phyloP scores from a whole-genome alignment of 2,113 vertebrate genomes.

The Phylloscopus whistleri region DNA sequence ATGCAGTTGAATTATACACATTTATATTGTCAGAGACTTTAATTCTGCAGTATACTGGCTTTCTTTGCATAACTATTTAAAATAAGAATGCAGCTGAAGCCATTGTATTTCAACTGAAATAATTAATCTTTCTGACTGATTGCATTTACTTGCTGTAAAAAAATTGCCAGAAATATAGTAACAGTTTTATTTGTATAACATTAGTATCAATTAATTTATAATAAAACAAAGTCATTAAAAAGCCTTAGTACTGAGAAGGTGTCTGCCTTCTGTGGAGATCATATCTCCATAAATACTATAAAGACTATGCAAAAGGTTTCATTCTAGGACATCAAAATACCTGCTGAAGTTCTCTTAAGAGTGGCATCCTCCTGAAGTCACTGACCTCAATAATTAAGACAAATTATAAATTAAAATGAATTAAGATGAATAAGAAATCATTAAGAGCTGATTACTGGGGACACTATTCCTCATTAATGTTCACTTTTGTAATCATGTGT shows the following conservation, averaged over 20 bases:
- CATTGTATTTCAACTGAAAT: not conserved
- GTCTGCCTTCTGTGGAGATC: conserved; percentile 28
- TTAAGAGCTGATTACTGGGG: not conserved
- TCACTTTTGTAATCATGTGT: not conserved
- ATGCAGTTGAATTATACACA: not conserved
- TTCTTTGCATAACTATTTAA: not conserved
- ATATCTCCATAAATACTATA: conserved; percentile 36
- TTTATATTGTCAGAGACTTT: not conserved
- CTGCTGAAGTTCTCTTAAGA: conserved; percentile 21
- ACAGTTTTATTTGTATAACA: conserved; percentile 30
- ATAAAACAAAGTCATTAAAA: conserved; percentile 35
- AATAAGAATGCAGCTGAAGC: not conserved
- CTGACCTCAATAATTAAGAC: conserved; percentile 50
- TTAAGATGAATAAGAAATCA: conserved; percentile 33
- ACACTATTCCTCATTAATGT: not conserved
- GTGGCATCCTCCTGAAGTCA: conserved; percentile 27
- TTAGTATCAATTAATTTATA: conserved; percentile 39
- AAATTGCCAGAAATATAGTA: not conserved
- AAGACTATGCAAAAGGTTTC: conserved; percentile 16
- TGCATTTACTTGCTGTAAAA: not conserved
- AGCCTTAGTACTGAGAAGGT: not conserved
- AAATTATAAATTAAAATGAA: conserved; percentile 25
- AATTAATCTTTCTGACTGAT: conserved; percentile 13
- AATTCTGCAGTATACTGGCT: not conserved
- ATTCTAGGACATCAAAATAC: conserved; percentile 14